These are phyloP conservation scores for Pogoniulus pusillus DNA, from an alignment of 2,797 vertebrate genomes.

Conservation along the genomic window DNA sequence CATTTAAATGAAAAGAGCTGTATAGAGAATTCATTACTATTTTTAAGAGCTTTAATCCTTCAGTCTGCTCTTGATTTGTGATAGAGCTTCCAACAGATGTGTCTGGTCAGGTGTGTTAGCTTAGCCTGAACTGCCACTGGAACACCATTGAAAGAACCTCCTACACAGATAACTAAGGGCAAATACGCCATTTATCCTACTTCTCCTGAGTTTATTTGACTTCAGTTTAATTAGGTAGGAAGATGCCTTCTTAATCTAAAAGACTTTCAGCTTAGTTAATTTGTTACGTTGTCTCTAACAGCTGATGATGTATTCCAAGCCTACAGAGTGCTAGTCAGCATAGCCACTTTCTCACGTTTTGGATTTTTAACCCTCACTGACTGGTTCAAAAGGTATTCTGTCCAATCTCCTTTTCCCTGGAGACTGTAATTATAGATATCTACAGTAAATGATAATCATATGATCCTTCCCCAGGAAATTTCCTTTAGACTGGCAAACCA, in stretches of 20 bases:
- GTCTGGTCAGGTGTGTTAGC: neutral
- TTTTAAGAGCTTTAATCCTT: neutral
- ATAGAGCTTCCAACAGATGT: fast-evolving
- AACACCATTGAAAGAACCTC: fast-evolving
- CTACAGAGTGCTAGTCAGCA: fast-evolving
- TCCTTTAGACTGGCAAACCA: neutral
- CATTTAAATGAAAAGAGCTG: neutral
- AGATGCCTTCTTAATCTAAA: neutral
- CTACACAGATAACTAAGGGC: neutral
- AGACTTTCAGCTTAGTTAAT: neutral
- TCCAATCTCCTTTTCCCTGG: neutral
- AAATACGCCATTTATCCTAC: neutral
- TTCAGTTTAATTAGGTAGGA: neutral
- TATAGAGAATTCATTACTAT: neutral
- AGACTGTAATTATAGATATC: neutral
- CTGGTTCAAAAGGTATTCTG: neutral
- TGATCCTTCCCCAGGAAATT: neutral
- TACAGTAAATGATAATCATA: neutral
- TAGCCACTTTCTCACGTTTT: neutral
- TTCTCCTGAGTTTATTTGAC: neutral
- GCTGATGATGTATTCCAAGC: neutral
- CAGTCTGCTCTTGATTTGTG: neutral
- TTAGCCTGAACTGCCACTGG: neutral
- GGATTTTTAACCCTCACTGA: neutral
- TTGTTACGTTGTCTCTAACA: neutral